These are phyloP conservation scores for Nasonia oneida DNA, from an alignment of 2,888 invertebrate species.

Conservation along the genomic window DNA sequence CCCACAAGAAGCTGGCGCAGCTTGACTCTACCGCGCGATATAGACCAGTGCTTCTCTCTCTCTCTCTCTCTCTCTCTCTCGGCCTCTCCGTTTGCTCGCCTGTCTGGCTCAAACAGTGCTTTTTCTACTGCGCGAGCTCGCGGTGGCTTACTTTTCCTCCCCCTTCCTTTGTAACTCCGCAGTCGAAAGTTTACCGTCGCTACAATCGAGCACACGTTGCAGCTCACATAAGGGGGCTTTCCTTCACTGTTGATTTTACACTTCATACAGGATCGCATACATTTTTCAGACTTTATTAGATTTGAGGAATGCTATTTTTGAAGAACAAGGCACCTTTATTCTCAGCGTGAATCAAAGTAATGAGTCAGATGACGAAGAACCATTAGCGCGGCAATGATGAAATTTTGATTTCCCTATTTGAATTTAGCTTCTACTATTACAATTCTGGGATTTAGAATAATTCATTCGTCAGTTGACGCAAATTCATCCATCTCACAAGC, in stretches of 20 bases:
- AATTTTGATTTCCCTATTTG: too few relatives aligned
- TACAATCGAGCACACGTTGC: neutral
- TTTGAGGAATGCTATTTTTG: neutral
- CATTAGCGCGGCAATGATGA: too few relatives aligned
- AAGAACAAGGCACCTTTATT: neutral
- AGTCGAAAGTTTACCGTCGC: slow-evolving; percentile 45
- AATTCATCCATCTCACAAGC: too few relatives aligned
- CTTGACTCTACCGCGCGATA: neutral
- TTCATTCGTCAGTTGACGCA: too few relatives aligned
- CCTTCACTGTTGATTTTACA: slow-evolving; percentile 37
- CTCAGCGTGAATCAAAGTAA: neutral
- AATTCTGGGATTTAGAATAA: too few relatives aligned
- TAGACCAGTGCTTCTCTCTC: slow-evolving; percentile 35
- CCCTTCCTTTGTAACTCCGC: slow-evolving; percentile 8
- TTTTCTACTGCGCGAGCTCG: slow-evolving; percentile 31
- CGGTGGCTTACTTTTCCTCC: slow-evolving; percentile 16
- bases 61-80: neutral
- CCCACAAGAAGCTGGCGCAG: neutral
- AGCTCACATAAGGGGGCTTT: neutral
- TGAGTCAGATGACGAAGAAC: too few relatives aligned
- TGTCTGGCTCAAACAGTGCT: slow-evolving; percentile 33
- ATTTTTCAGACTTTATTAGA: neutral
- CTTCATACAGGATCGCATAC: neutral
- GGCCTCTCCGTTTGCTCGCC: slow-evolving; percentile 38
- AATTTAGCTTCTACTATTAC: too few relatives aligned